phyloP scores from a whole-genome alignment of 2,888 invertebrate species.

The Spodoptera exigua region DNA sequence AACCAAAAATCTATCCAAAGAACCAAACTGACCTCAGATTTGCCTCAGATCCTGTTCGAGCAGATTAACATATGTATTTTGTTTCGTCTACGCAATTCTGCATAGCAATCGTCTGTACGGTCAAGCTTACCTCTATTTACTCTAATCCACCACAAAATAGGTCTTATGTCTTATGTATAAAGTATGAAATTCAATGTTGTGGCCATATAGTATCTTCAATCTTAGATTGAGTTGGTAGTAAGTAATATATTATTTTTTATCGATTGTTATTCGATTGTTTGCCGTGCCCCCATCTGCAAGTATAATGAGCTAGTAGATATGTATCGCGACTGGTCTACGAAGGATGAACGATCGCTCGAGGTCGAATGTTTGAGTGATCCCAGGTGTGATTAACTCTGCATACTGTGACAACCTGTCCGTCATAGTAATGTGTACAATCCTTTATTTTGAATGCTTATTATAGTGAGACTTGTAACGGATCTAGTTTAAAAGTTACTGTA shows the following conservation, averaged over 20 bases:
- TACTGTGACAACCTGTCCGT: slow-evolving; percentile 15
- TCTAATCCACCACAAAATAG: too few relatives aligned
- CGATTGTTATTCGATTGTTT: slow-evolving; percentile 40
- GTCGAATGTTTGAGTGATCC: slow-evolving; percentile 25
- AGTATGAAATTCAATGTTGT: too few relatives aligned
- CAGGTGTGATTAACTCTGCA: slow-evolving; percentile 31
- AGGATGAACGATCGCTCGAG: slow-evolving; percentile 44
- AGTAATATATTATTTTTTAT: slow-evolving; percentile 35
- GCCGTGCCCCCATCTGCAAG: slow-evolving; percentile 50
- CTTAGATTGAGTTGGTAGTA: slow-evolving; percentile 39
- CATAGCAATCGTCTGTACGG: slow-evolving; percentile 25
- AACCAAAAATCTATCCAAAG: slow-evolving; percentile 1
- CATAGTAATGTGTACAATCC: neutral
- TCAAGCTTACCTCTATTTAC: too few relatives aligned
- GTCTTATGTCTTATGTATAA: too few relatives aligned
- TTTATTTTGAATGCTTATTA: neutral
- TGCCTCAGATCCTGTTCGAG: slow-evolving; percentile 50
- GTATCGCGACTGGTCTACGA: slow-evolving; percentile 39
- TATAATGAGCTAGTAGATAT: slow-evolving; percentile 49
- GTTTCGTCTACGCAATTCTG: slow-evolving; percentile 41
- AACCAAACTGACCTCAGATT: slow-evolving; percentile 13
- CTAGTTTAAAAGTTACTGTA: too few relatives aligned
- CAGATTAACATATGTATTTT: slow-evolving; percentile 52
- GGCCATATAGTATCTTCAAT: slow-evolving; percentile 28
- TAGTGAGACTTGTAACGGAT: neutral